A percentile compares a stretch with the other conserved stretches of the same genome.
These are phyloP conservation scores for Sceliomorpha sp. DNA, from an alignment of 2,888 invertebrate genomes.

Conservation along the genomic window DNA sequence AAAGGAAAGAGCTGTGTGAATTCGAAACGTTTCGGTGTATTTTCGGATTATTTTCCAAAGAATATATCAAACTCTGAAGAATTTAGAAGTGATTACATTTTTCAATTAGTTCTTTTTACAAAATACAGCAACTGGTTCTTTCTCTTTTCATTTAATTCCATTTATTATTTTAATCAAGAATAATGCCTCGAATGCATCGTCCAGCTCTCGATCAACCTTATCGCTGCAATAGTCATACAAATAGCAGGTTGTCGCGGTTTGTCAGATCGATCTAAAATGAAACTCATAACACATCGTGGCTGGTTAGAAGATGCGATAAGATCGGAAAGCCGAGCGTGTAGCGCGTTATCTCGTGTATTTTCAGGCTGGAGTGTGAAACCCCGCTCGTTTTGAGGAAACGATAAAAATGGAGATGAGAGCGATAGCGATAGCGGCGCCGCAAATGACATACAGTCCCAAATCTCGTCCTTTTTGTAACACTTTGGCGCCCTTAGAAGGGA, in stretches of 20 bases:
- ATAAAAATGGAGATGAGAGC: slow-evolving; percentile 53
- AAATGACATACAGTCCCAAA: slow-evolving; percentile 32
- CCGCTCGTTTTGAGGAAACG: slow-evolving; percentile 32
- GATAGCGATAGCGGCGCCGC: slow-evolving; percentile 26
- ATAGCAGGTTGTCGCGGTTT: slow-evolving; percentile 17
- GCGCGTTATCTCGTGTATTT: slow-evolving; percentile 54
- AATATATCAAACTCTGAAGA: too few species aligned
- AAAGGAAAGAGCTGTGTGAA: too few species aligned
- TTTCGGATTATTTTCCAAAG: too few species aligned
- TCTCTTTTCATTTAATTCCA: too few species aligned
- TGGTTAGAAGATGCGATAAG: slow-evolving; percentile 66
- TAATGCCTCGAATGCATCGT: too few species aligned
- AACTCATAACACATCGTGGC: slow-evolving; percentile 66
- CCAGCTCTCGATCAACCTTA: too few species aligned
- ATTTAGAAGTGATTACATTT: too few species aligned
- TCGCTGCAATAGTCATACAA: too few species aligned
- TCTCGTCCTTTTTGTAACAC: slow-evolving; percentile 29
- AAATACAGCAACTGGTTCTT: too few species aligned
- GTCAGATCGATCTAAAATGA: slow-evolving; percentile 36
- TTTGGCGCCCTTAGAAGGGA: slow-evolving; percentile 23
- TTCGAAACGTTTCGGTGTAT: too few species aligned
- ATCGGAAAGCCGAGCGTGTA: slow-evolving; percentile 60
- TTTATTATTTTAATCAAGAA: too few species aligned
- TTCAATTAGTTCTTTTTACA: too few species aligned
- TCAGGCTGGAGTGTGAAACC: slow-evolving; percentile 23